Percentiles rank a stretch among this genome's conserved stretches.
Conservation (phyloP, 2,888 invertebrate species). For the Sinohyriopsis cumingii region DNA sequence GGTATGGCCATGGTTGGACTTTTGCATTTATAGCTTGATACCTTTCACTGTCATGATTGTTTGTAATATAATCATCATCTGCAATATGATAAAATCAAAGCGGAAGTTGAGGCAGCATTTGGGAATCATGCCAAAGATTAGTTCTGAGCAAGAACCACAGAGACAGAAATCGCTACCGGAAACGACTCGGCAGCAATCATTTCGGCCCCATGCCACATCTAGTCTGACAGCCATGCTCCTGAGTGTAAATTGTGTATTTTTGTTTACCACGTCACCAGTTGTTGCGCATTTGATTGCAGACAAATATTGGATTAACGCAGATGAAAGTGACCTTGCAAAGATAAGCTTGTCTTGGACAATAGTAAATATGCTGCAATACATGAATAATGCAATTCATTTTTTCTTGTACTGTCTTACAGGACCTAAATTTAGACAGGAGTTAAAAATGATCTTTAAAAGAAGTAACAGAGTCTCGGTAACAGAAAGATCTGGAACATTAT, state of each 20-base stretch:
- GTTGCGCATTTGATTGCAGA: slow-evolving; percentile 54
- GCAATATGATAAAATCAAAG: slow-evolving; percentile 36
- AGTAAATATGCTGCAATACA: slow-evolving; percentile 58
- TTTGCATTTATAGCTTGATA: slow-evolving; percentile 49
- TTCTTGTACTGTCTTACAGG: slow-evolving; percentile 60
- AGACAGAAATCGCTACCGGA: background rate
- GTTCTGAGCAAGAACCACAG: background rate
- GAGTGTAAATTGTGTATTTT: slow-evolving; percentile 51
- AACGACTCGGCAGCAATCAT: background rate
- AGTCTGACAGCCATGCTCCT: slow-evolving; percentile 49
- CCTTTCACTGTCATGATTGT: slow-evolving; percentile 55
- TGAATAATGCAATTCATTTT: slow-evolving; percentile 57
- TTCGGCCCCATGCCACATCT: slow-evolving; percentile 1
- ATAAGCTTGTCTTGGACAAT: slow-evolving; percentile 53
- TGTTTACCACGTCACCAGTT: slow-evolving; percentile 54
- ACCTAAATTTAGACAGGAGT: slow-evolving; percentile 50
- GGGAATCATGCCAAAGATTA: background rate
- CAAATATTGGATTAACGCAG: slow-evolving; percentile 36
- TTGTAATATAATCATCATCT: slow-evolving; percentile 52
- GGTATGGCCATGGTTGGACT: slow-evolving; percentile 61
- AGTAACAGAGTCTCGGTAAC: slow-evolving; percentile 9
- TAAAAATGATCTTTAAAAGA: slow-evolving; percentile 31
- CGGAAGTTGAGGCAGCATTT: slow-evolving; percentile 30
- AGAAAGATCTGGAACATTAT: too few relatives aligned
- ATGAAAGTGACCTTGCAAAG: slow-evolving; percentile 31